These are phyloP conservation scores for Myotis yumanensis DNA, from an alignment of 2,113 vertebrate genomes.

Conservation along the genomic window DNA sequence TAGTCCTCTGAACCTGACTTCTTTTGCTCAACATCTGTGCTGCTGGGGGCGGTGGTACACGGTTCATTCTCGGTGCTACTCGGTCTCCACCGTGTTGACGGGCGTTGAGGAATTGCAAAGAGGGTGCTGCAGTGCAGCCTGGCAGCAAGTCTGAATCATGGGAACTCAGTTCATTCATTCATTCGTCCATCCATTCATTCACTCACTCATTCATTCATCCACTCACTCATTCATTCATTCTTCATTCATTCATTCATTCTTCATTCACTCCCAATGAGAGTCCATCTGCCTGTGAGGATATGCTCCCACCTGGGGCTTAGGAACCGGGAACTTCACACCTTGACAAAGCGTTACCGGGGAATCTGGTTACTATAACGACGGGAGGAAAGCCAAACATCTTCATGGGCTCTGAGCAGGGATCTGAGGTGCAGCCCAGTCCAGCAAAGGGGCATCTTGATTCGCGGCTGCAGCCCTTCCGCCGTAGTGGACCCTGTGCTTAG, in stretches of 20 bases:
- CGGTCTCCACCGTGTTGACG: not conserved
- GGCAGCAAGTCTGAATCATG: not conserved
- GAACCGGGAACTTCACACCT: not conserved
- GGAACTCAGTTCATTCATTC: not conserved
- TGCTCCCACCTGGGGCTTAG: not conserved
- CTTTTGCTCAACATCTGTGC: not conserved
- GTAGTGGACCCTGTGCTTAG: not conserved
- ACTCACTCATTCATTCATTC: not conserved
- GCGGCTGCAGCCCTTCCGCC: too few species aligned
- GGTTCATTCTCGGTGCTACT: rapidly evolving
- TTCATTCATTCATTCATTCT: too few species aligned
- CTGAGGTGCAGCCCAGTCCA: not conserved
- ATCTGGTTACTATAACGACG: not conserved
- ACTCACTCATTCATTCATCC: not conserved
- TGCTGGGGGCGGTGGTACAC: not conserved
- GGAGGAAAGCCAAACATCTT: not conserved
- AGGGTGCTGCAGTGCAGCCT: not conserved
- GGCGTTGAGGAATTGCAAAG: rapidly evolving
- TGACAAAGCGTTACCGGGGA: not conserved
- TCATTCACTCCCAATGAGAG: not conserved
- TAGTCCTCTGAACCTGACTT: not conserved
- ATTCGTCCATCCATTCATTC: not conserved
- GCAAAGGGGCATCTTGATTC: not conserved
- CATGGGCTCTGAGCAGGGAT: not conserved
- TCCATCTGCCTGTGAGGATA: not conserved